Conservation (phyloP, 2,113 vertebrate genomes). For the Laticauda laticaudata region DNA sequence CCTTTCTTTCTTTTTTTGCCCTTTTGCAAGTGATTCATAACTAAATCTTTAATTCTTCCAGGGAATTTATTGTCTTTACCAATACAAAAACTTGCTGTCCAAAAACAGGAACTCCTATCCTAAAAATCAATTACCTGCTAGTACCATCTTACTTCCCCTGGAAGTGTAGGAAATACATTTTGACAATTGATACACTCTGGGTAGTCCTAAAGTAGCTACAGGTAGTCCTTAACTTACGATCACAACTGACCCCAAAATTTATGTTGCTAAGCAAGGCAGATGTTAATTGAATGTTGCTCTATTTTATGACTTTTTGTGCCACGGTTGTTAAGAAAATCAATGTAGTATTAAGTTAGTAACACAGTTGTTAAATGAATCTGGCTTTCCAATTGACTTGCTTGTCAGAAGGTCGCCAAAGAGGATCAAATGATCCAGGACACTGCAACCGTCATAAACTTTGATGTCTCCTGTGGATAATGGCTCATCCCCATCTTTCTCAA, state of each 20-base stretch:
- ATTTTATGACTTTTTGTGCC: neutral
- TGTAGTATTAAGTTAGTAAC: neutral
- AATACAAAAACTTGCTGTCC: constrained; percentile 64
- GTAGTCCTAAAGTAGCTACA: neutral
- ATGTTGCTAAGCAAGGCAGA: neutral
- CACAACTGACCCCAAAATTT: neutral
- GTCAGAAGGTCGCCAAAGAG: neutral
- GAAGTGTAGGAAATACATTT: constrained; percentile 23
- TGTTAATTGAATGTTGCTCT: neutral
- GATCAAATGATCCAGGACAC: neutral
- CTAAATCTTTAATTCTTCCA: constrained; percentile 63
- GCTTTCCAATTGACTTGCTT: neutral
- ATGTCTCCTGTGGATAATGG: too few relatives aligned
- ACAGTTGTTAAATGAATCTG: neutral
- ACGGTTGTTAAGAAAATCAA: neutral
- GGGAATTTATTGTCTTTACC: constrained; percentile 62
- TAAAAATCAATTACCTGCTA: constrained; percentile 63
- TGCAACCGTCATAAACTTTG: neutral
- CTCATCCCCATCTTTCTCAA: too few relatives aligned
- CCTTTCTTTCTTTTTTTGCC: constrained; percentile 39
- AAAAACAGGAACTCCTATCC: constrained; percentile 58
- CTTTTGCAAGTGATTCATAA: constrained; percentile 59
- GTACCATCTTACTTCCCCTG: constrained; percentile 37
- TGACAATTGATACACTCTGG: neutral
- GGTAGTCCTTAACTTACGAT: neutral